phyloP scores from a whole-genome alignment of 1,140 invertebrate species.

The Caligus rogercresseyi region DNA sequence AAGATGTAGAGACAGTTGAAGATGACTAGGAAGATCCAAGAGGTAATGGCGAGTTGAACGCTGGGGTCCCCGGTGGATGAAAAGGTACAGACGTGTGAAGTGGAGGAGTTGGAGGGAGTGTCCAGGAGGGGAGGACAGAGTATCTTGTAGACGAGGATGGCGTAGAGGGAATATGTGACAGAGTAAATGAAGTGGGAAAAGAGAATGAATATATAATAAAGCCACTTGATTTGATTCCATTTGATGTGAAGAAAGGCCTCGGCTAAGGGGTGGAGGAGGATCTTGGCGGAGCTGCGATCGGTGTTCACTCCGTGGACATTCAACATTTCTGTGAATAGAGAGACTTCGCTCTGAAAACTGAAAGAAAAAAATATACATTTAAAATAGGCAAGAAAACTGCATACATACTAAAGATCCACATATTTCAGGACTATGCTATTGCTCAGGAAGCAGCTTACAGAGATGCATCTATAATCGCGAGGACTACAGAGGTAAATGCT shows the following conservation, averaged over 20 bases:
- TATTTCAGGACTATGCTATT: too few species aligned
- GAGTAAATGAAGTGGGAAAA: constrained; percentile 60
- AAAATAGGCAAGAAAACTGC: neutral
- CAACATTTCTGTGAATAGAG: constrained; percentile 7
- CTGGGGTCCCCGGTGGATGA: neutral
- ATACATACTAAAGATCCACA: too few species aligned
- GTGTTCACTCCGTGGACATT: neutral
- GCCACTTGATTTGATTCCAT: constrained; percentile 60
- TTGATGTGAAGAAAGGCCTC: constrained; percentile 24
- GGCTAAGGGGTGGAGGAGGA: constrained; percentile 25
- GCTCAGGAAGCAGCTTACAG: too few species aligned
- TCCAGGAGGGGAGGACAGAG: neutral
- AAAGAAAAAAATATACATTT: neutral
- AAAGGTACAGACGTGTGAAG: neutral
- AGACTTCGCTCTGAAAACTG: neutral
- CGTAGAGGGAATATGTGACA: constrained; percentile 32
- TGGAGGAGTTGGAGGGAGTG: neutral
- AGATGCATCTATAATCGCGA: too few species aligned
- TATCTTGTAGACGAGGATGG: neutral
- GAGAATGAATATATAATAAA: constrained; percentile 57
- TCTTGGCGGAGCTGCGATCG: constrained; percentile 20
- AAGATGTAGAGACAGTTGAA: constrained; percentile 36
- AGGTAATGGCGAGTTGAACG: neutral
- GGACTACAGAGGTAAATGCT: too few species aligned
- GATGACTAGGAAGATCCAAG: constrained; percentile 33